Evolutionary conservation across 2,113 vertebrate species (phyloP), one percentile per base, ranked within the genome.

Genomic region (Clupea harengus): DNA sequence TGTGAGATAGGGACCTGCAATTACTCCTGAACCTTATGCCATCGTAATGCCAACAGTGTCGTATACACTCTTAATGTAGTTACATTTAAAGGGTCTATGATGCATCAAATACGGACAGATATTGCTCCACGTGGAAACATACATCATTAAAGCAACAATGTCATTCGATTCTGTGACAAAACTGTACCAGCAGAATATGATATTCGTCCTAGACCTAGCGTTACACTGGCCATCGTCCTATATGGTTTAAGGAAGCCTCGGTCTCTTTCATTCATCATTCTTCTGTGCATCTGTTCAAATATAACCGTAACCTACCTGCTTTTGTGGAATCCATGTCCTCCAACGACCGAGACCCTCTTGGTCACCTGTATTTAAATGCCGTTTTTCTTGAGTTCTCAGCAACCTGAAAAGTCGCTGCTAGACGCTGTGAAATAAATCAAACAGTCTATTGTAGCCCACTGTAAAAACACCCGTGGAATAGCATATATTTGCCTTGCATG

Each of bases 1-100:
- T 97, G 97, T 98, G 97, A 98, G 95, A 1, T 0, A 52, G 52
- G 78, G 25, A 85, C 88, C 92, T 52, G 93, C 93, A 92, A 67
- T 84, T 85, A 83, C 28, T 82, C 89, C 39, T 8, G 2, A 90
- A 84, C 84, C 78, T 84, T 83, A 28, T 45, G 57, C 83, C 50
- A 81, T 72, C 84, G 86, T 47, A 86, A 88, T 22, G 89, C 88
- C 90, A 89, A 83, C 88, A 88, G 49, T 82, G 46, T 18, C 72
- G 15, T 67, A 85, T 84, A 32, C 45, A 45, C 90, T 88, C 49
- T 86, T 92, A 90, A 93, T 92, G 92, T 84, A 91, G 1, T 89
- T 92, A 84, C 25, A 25, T 11, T 84, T 90, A 50, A 81, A 81
- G 57, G 44, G 47, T 60, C 67, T 47, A 15, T 57, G 54, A 85